Conservation (phyloP, 2,888 invertebrate genomes). For the Eupithecia subfuscata region DNA sequence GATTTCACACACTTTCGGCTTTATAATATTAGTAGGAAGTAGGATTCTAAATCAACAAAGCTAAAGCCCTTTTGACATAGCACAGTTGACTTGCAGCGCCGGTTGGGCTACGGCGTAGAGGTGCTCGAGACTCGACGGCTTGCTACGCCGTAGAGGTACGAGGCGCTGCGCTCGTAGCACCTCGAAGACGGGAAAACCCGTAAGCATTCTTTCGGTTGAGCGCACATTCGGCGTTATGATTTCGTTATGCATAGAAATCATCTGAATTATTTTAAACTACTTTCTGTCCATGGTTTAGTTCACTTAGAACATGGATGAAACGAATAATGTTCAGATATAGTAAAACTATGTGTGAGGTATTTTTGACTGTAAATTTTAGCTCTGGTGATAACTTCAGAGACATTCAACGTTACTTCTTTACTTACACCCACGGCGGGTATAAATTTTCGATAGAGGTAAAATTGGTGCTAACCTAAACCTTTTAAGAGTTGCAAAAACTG, state of each 20-base stretch:
- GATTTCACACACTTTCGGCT: too few species aligned
- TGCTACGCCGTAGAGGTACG: not conserved
- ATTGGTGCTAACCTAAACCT: not conserved
- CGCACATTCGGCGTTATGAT: not conserved
- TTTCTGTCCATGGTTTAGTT: not conserved
- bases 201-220: not conserved
- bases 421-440: not conserved
- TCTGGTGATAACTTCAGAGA: too few species aligned
- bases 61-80: not conserved
- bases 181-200: not conserved
- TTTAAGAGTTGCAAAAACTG: not conserved
- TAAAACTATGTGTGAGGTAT: too few species aligned
- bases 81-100: not conserved
- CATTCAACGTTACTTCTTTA: too few species aligned
- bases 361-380: too few species aligned
- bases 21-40: too few species aligned
- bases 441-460: not conserved
- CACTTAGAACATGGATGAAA: not conserved
- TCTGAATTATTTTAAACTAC: not conserved
- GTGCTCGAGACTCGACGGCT: not conserved
- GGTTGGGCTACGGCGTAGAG: slow-evolving; percentile 2
- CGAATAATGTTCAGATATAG: too few species aligned
- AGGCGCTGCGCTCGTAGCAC: slow-evolving; percentile 6
- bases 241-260: not conserved
- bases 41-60: not conserved